phyloP scores from a whole-genome alignment of 2,888 invertebrate species.

The Sinodicranocentrus sp. region DNA sequence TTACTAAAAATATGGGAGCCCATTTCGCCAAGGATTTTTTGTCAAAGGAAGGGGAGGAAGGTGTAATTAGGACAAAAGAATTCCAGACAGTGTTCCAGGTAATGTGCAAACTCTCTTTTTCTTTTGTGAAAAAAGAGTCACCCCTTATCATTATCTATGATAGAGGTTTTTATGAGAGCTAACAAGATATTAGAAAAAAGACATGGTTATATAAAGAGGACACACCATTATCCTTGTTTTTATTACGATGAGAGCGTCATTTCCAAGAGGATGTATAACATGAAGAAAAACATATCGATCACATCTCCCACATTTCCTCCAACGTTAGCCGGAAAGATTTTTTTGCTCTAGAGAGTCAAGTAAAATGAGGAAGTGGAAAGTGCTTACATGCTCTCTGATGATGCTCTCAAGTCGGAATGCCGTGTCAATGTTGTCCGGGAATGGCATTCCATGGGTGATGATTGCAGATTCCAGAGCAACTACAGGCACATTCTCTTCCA shows the following conservation, averaged over 20 bases:
- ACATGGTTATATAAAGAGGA: neutral
- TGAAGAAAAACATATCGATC: constrained; percentile 29
- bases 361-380: neutral
- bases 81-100: no score
- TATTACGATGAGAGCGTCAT: no score
- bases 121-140: no score
- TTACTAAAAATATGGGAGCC: no score
- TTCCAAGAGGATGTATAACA: neutral
- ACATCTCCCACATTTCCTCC: constrained; percentile 9
- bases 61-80: no score
- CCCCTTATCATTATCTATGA: no score
- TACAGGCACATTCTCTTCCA: constrained; percentile 84
- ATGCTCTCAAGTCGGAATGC: constrained; percentile 89
- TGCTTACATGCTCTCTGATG: constrained; percentile 82
- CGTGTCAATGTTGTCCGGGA: constrained; percentile 92
- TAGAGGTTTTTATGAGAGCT: no score
- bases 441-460: constrained; percentile 99
- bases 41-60: no score
- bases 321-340: neutral
- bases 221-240: neutral
- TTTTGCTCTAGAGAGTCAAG: neutral
- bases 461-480: constrained; percentile 98
- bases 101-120: no score
- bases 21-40: no score
- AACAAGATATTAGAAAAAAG: no score